A percentile compares a stretch with the other conserved stretches of the same genome.
phyloP scores from a whole-genome alignment of 2,113 vertebrate species.

The Pampusana beccarii region DNA sequence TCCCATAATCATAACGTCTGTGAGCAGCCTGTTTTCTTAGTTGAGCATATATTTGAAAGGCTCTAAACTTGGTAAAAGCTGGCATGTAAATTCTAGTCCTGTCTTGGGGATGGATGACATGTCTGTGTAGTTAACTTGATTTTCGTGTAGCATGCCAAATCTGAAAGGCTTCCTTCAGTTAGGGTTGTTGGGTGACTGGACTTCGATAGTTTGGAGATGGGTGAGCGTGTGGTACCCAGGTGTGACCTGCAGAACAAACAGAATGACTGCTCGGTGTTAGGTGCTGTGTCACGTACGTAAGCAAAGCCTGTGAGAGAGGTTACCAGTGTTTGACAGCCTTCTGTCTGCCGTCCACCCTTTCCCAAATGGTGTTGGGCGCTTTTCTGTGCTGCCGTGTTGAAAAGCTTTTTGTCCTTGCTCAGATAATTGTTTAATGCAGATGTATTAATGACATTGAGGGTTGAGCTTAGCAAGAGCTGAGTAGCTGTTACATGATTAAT shows the following conservation, averaged over 20 bases:
- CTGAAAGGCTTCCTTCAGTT: background rate
- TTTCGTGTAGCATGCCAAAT: background rate
- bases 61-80: background rate
- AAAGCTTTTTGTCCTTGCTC: background rate
- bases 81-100: background rate
- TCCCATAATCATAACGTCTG: background rate
- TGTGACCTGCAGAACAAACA: background rate
- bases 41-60: background rate
- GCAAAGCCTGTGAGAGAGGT: background rate
- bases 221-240: background rate
- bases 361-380: background rate
- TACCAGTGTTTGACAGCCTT: background rate
- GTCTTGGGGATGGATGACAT: background rate
- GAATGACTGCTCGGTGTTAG: fast-evolving
- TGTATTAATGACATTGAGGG: background rate
- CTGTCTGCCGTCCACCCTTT: background rate
- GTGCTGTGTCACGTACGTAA: background rate
- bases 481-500: constrained; percentile 23
- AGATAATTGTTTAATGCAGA: background rate
- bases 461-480: background rate
- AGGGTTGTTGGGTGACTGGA: background rate
- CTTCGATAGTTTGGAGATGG: background rate
- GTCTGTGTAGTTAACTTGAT: background rate
- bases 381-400: background rate
- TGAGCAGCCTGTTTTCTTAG: background rate